These are phyloP conservation scores for Pitangus sulphuratus DNA, from an alignment of 2,797 vertebrate species.

Conservation along the genomic window DNA sequence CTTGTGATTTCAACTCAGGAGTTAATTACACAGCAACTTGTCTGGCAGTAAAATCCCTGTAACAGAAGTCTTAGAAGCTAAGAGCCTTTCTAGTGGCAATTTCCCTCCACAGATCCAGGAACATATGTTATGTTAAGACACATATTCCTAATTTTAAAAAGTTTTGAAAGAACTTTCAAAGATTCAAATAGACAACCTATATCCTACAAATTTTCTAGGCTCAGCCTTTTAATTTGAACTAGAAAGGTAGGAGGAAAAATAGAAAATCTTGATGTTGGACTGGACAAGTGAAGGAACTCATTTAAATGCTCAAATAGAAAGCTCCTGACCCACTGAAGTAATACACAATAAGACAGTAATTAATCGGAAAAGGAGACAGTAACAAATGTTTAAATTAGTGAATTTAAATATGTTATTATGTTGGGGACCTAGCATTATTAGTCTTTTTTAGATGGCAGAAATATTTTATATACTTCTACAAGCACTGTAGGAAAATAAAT, in stretches of 20 bases:
- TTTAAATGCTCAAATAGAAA: neutral
- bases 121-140: neutral
- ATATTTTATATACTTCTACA: neutral
- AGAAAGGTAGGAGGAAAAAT: neutral
- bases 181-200: neutral
- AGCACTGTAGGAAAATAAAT: neutral
- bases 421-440: no score
- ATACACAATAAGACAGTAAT: neutral
- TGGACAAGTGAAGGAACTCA: neutral
- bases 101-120: neutral
- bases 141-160: neutral
- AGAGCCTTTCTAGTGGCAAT: neutral
- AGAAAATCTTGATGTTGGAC: neutral
- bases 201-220: neutral
- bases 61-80: neutral
- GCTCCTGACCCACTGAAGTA: neutral
- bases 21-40: conserved; percentile 16
- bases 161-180: neutral
- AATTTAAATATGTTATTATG: neutral
- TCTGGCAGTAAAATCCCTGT: neutral
- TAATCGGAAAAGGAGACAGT: neutral
- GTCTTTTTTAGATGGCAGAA: neutral
- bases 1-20: neutral
- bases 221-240: neutral
- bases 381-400: neutral